Evolutionary conservation across 2,113 vertebrate genomes (phyloP).

Genomic region (Phalacrocorax carbo): DNA sequence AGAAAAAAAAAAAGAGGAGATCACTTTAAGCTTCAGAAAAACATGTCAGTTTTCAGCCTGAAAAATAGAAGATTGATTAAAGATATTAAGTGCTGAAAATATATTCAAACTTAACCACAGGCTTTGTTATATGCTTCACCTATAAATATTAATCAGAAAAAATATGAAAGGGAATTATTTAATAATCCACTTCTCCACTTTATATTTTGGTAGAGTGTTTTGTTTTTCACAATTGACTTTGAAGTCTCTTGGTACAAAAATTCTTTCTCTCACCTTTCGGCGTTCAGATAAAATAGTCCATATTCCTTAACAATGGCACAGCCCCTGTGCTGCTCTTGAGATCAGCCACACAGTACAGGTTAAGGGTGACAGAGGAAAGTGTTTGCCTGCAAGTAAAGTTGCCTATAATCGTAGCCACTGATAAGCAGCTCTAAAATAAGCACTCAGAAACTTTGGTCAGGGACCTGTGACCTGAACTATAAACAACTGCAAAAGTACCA

Average conservation of each 20-base stretch:
- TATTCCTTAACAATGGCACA: not conserved
- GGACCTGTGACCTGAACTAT: constrained; percentile 30
- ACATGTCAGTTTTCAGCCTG: not conserved
- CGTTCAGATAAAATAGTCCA: not conserved
- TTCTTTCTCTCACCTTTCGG: not conserved
- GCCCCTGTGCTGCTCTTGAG: not conserved
- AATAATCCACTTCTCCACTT: not conserved
- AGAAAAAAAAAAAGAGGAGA: not conserved
- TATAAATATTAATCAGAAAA: too few relatives aligned
- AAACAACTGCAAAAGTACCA: not conserved
- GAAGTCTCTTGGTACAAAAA: not conserved
- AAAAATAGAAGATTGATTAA: constrained; percentile 17
- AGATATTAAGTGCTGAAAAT: not conserved
- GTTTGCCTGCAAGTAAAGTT: constrained; percentile 54
- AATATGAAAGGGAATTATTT: constrained; percentile 26
- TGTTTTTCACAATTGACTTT: not conserved
- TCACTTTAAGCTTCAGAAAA: not conserved
- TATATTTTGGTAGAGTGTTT: not conserved
- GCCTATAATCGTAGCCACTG: constrained; percentile 18
- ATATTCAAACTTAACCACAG: too few relatives aligned
- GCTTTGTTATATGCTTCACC: too few relatives aligned
- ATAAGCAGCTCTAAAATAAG: constrained; percentile 67
- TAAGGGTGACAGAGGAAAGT: constrained; percentile 47
- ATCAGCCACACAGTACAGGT: constrained; percentile 1
- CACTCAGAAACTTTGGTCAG: not conserved